Conservation (phyloP, 2,797 vertebrate species). For the Bovichtus variegatus region DNA sequence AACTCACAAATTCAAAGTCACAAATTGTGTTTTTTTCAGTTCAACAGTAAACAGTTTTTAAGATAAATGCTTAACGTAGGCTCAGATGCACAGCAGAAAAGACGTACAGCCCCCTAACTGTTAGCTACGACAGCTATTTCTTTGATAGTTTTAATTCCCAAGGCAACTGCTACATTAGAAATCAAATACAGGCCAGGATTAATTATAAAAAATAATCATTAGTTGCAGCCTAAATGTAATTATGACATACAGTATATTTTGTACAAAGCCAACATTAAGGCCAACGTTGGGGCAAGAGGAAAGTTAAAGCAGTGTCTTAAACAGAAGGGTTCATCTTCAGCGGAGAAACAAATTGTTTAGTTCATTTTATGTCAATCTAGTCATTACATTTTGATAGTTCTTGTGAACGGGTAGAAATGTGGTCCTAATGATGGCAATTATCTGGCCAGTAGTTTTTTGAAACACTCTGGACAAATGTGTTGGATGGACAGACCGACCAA, state of each 20-base stretch:
- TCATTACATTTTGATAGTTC: background rate
- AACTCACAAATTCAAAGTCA: background rate
- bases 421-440: background rate
- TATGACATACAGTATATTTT: background rate
- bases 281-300: background rate
- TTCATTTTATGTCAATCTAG: background rate
- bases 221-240: background rate
- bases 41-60: background rate
- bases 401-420: background rate
- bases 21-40: background rate
- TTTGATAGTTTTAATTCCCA: background rate
- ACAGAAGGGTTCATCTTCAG: background rate
- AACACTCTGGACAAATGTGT: conserved; percentile 1
- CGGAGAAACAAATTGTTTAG: background rate
- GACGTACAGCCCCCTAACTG: background rate
- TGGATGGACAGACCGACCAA: background rate
- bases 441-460: background rate
- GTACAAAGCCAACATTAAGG: background rate
- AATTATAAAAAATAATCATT: background rate
- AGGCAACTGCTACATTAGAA: background rate
- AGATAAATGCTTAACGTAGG: too few relatives aligned
- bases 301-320: background rate
- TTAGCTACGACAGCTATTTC: background rate
- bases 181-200: background rate
- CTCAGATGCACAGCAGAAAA: background rate